Conservation (phyloP, 2,888 invertebrate genomes). For the Chelonus formosanus region DNA sequence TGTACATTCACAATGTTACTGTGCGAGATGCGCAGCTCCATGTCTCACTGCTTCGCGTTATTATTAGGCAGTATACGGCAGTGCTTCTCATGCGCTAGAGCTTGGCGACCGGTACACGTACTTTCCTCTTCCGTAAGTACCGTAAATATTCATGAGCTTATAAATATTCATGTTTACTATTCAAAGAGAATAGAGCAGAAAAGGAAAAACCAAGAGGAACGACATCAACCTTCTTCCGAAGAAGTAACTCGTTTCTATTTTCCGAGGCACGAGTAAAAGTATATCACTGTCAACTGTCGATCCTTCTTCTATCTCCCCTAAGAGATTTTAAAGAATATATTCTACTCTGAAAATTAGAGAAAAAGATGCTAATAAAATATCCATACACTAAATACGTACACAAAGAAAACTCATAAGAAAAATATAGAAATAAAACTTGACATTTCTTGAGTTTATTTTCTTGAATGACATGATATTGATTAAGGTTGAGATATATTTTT, state of each 20-base stretch:
- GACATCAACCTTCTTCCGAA: conserved; percentile 47
- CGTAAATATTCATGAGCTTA: conserved; percentile 54
- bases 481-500: too few relatives aligned
- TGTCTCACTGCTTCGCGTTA: neutral
- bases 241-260: conserved; percentile 43
- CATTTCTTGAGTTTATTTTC: too few relatives aligned
- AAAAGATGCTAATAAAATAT: too few relatives aligned
- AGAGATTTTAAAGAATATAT: too few relatives aligned
- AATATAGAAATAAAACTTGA: too few relatives aligned
- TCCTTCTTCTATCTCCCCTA: too few relatives aligned
- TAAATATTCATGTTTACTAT: conserved; percentile 53
- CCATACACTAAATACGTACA: too few relatives aligned
- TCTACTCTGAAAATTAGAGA: too few relatives aligned
- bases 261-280: conserved; percentile 4
- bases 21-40: neutral
- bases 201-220: conserved; percentile 49
- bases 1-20: conserved; percentile 4
- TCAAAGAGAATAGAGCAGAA: conserved; percentile 53
- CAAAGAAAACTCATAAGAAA: too few relatives aligned
- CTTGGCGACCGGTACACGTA: conserved; percentile 39
- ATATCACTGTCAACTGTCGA: too few relatives aligned
- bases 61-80: conserved; percentile 31
- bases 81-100: conserved; percentile 30
- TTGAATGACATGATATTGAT: too few relatives aligned
- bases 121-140: conserved; percentile 40